phyloP scores from a whole-genome alignment of 2,113 vertebrate species.

The Athene noctua region DNA sequence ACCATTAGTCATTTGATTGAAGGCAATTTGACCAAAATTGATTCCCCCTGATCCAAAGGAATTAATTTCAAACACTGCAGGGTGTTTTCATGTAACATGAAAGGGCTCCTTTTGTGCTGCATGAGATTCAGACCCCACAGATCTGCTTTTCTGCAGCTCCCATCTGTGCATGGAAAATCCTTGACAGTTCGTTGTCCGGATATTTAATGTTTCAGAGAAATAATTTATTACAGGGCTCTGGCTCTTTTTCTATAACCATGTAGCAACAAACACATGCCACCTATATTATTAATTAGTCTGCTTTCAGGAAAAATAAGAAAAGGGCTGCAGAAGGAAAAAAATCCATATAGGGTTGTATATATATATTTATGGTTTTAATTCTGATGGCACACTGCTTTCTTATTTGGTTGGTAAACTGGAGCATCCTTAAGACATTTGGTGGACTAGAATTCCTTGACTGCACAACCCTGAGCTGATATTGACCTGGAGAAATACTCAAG shows the following conservation, averaged over 20 bases:
- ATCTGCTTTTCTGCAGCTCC: conserved; percentile 36
- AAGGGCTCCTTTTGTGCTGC: conserved; percentile 57
- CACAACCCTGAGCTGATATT: background rate
- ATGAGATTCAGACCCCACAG: conserved; percentile 60
- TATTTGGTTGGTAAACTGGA: background rate
- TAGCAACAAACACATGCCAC: background rate
- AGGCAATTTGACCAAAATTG: conserved; percentile 66
- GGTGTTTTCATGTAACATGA: conserved; percentile 63
- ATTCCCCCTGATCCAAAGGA: conserved; percentile 67
- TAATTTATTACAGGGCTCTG: conserved; percentile 43
- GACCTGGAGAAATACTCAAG: background rate
- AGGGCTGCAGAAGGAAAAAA: background rate
- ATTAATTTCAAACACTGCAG: conserved; percentile 69
- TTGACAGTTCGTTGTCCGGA: conserved; percentile 17
- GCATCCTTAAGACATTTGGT: background rate
- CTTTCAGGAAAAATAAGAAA: conserved; percentile 3
- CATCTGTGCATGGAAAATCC: conserved; percentile 45
- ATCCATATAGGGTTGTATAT: background rate
- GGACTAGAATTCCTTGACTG: background rate
- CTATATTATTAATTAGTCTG: background rate
- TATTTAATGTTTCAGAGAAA: conserved; percentile 39
- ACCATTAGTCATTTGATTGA: conserved; percentile 67
- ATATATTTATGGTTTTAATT: background rate
- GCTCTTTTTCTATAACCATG: background rate
- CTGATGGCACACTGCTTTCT: background rate